phyloP scores from a whole-genome alignment of 2,797 vertebrate species.

The Sebastolobus altivelis region DNA sequence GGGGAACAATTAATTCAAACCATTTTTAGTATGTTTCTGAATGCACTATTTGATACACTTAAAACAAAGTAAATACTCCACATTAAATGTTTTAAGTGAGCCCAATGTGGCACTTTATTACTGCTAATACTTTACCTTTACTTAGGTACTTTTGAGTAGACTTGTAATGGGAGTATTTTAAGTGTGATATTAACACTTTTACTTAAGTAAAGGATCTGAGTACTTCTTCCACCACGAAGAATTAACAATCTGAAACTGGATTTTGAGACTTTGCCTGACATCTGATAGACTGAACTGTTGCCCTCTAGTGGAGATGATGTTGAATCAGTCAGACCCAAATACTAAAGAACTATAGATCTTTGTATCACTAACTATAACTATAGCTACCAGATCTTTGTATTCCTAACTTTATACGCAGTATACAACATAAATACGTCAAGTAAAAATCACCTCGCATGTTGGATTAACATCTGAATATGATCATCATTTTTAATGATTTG shows the following conservation, averaged over 20 bases:
- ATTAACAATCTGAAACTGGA: not conserved
- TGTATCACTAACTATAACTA: not conserved
- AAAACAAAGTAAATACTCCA: not conserved
- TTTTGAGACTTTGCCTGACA: not conserved
- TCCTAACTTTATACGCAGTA: not conserved
- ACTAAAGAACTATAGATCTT: not conserved
- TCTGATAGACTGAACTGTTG: not conserved
- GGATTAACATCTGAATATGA: not conserved
- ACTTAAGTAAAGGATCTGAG: no score
- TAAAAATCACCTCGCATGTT: not conserved
- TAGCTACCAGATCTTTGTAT: not conserved
- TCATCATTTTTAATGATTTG: not conserved
- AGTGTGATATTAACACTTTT: no score
- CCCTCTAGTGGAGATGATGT: not conserved
- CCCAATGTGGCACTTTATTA: not conserved
- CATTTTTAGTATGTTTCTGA: not conserved
- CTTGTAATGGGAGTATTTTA: no score
- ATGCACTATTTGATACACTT: not conserved
- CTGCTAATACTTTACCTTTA: rapidly evolving
- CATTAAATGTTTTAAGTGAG: not conserved
- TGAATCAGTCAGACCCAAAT: not conserved
- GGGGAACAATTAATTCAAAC: not conserved
- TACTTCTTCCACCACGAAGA: no score
- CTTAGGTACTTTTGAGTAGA: no score
- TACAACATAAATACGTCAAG: not conserved